Evolutionary conservation across 2,888 invertebrate genomes (phyloP).

Genomic region (Nomada hirtipes): DNA sequence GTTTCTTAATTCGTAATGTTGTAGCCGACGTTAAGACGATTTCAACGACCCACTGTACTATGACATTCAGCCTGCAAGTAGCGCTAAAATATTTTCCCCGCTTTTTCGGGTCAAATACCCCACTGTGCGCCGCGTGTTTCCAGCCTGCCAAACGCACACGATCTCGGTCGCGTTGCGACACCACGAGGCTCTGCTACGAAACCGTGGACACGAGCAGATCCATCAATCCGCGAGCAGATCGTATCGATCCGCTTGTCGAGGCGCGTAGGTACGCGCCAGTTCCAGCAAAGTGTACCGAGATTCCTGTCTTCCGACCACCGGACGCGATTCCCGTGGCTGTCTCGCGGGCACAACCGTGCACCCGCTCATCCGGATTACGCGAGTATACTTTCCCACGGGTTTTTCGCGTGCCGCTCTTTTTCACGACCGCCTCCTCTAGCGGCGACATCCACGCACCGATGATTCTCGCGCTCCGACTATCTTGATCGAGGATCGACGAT

Average conservation of each 20-base stretch:
- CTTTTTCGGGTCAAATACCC: background rate
- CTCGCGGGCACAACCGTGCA: conserved; percentile 42
- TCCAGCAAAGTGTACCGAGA: conserved; percentile 66
- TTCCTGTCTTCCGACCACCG: conserved; percentile 66
- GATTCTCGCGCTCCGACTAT: conserved; percentile 17
- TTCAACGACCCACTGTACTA: too few species aligned
- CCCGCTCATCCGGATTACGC: conserved; percentile 67
- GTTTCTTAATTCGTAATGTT: too few species aligned
- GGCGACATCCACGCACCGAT: conserved; percentile 1
- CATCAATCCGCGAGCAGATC: conserved; percentile 59
- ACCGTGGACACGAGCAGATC: too few species aligned
- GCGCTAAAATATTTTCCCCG: too few species aligned
- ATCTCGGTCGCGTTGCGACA: too few species aligned
- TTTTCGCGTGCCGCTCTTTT: conserved; percentile 58
- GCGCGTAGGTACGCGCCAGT: conserved; percentile 67
- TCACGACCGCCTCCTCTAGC: conserved; percentile 1
- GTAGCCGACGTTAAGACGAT: too few species aligned
- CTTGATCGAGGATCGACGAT: conserved; percentile 19
- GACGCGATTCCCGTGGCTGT: conserved; percentile 59
- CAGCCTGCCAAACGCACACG: too few species aligned
- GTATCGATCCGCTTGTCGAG: conserved; percentile 63
- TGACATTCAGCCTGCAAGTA: too few species aligned
- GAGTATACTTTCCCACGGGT: conserved; percentile 75
- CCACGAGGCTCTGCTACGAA: too few species aligned
- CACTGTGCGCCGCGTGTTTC: background rate